Evolutionary conservation across 2,113 vertebrate genomes (phyloP), one percentile per base, ranked within the genome.

Genomic region (Lanius collurio): DNA sequence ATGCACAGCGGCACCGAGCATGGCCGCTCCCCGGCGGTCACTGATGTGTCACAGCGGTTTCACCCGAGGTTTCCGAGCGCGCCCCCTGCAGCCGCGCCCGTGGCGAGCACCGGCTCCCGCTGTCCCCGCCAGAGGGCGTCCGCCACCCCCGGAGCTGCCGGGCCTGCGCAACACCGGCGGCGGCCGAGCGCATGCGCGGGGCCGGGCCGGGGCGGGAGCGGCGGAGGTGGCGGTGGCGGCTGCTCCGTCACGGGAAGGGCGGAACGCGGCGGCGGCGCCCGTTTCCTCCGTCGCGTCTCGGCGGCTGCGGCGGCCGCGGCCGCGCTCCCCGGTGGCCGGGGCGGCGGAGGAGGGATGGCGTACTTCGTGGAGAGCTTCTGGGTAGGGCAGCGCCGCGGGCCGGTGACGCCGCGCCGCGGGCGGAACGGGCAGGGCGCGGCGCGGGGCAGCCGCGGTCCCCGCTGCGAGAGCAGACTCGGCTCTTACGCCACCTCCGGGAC

Each of bases 351-450:
- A 97, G 98, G 98, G 98, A 98, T 98, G 98, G 99, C 98, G 89
- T 99, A 98, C 98, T 99, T 99, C 97, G 98, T 98, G 65, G 98
- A 99, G 97, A 98, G 96, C 98, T 99, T 99, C 92, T 99, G 99
- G 99, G 99, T 99, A 98, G 83, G 77, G 11, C 50, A 57, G 52
- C 7, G 63, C 35, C 20, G 78, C 57, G 68, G 27, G 17, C 35
- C 73, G 23, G 28, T 39, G 19, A 28, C 11, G 11, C 63, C 17
- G 20, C 33, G 14, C 18, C 15, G 50, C 23, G 55, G 67, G 62
- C n/a, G 31, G 71, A 44, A 27, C 19, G 63, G 50, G 37, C 49
- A 50, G 81, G 76, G 47, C 55, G 41, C 16, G 50, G 83, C 60
- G 20, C n/a, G 27, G 53, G 22, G 64, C 56, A 42, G 42, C 74